phyloP scores from a whole-genome alignment of 64 coral and sea anemone species.

The Anthopleura sola region DNA sequence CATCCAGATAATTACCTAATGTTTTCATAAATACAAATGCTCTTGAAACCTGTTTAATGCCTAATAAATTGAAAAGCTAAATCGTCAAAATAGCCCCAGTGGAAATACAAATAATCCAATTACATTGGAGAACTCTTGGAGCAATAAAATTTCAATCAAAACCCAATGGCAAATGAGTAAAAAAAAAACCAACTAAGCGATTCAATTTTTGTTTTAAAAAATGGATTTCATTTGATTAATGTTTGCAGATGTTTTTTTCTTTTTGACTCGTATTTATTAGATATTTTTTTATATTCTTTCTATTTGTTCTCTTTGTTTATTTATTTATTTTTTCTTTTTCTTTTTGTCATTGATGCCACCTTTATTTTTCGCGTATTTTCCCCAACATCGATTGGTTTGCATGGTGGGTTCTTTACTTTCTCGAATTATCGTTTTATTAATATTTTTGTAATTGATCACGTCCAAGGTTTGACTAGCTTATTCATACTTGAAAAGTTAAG shows the following conservation, averaged over 20 bases:
- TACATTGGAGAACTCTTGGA: background rate
- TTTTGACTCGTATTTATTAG: background rate
- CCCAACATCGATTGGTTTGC: too few species aligned
- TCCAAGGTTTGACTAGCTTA: too few species aligned
- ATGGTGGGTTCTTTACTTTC: too few species aligned
- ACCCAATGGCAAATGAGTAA: background rate
- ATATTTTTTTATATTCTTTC: background rate
- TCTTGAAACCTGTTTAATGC: background rate
- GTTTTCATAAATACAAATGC: background rate
- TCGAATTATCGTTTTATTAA: too few species aligned
- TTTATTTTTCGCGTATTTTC: too few species aligned
- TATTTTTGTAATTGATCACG: too few species aligned
- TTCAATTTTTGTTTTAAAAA: background rate
- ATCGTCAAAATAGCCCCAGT: background rate
- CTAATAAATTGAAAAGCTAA: background rate
- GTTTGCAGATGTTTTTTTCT: background rate
- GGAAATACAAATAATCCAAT: background rate
- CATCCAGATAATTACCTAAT: background rate
- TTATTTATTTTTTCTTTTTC: too few species aligned
- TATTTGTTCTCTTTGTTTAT: background rate
- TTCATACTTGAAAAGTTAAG: too few species aligned
- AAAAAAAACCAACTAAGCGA: background rate
- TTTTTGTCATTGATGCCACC: too few species aligned
- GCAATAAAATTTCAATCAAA: slow-evolving; percentile 2
- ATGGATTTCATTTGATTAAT: background rate